Evolutionary conservation across 2,888 invertebrate genomes (phyloP).

Genomic region (Maniola hyperantus): DNA sequence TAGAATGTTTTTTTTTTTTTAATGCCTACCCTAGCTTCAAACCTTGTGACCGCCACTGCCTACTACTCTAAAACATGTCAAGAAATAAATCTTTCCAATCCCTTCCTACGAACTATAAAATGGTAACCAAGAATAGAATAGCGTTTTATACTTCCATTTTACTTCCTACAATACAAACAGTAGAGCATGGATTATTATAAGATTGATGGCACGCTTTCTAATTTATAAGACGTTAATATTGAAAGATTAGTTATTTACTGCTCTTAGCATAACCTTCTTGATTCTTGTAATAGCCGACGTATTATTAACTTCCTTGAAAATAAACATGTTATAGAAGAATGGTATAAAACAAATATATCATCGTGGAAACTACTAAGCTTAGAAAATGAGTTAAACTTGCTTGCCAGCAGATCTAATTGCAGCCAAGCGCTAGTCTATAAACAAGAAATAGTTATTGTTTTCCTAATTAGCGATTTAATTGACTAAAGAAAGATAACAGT

Average conservation of each 20-base stretch:
- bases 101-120: conserved; percentile 35
- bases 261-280: background rate
- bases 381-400: no score
- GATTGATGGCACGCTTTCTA: conserved; percentile 32
- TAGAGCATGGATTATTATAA: conserved; percentile 30
- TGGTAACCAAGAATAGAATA: conserved; percentile 37
- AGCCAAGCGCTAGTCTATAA: no score
- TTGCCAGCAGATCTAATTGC: no score
- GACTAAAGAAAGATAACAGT: no score
- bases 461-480: no score
- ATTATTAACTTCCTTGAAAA: conserved; percentile 2
- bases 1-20: no score
- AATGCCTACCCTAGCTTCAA: no score
- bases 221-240: conserved; percentile 26
- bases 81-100: conserved; percentile 37
- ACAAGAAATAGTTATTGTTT: no score
- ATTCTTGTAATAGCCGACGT: background rate
- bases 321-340: background rate
- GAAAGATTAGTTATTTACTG: conserved; percentile 21
- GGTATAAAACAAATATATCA: no score
- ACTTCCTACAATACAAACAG: conserved; percentile 31
- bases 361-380: no score
- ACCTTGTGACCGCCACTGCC: no score
- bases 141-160: conserved; percentile 15
- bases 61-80: conserved; percentile 39